These are phyloP conservation scores for Cheilosia vernalis DNA, from an alignment of 2,888 invertebrate genomes.

Conservation along the genomic window DNA sequence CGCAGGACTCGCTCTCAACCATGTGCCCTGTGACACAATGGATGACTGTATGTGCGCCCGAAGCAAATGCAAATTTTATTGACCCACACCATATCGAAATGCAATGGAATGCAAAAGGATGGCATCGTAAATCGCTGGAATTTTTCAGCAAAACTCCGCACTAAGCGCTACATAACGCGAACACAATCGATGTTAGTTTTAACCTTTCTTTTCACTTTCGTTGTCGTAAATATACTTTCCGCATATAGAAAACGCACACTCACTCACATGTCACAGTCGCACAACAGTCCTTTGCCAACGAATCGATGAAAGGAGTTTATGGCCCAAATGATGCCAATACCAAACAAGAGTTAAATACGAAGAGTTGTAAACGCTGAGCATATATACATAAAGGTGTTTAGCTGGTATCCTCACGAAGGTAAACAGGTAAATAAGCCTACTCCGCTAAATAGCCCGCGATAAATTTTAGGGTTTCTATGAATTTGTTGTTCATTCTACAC, in stretches of 20 bases:
- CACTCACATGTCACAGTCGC: background rate
- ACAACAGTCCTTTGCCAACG: background rate
- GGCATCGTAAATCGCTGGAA: conserved; percentile 65
- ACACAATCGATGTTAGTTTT: conserved; percentile 60
- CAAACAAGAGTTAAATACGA: conserved; percentile 67
- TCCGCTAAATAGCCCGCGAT: conserved; percentile 52
- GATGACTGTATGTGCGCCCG: conserved; percentile 40
- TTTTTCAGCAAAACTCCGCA: conserved; percentile 56
- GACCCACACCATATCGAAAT: conserved; percentile 38
- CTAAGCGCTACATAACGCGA: conserved; percentile 49
- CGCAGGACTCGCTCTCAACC: conserved; percentile 10
- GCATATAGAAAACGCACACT: conserved; percentile 14
- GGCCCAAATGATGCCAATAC: conserved; percentile 66
- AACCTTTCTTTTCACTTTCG: conserved; percentile 72
- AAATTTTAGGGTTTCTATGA: conserved; percentile 55
- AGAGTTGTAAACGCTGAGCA: conserved; percentile 60
- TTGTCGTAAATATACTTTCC: conserved; percentile 63
- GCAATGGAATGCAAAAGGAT: conserved; percentile 63
- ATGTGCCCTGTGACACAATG: conserved; percentile 52
- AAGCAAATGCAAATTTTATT: conserved; percentile 69
- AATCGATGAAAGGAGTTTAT: conserved; percentile 71
- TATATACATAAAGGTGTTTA: conserved; percentile 38
- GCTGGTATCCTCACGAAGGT: conserved; percentile 32
- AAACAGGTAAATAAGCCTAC: conserved; percentile 34
- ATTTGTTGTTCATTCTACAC: conserved; percentile 15